phyloP scores from a whole-genome alignment of 1,140 invertebrate species.

The Orussus abietinus region DNA sequence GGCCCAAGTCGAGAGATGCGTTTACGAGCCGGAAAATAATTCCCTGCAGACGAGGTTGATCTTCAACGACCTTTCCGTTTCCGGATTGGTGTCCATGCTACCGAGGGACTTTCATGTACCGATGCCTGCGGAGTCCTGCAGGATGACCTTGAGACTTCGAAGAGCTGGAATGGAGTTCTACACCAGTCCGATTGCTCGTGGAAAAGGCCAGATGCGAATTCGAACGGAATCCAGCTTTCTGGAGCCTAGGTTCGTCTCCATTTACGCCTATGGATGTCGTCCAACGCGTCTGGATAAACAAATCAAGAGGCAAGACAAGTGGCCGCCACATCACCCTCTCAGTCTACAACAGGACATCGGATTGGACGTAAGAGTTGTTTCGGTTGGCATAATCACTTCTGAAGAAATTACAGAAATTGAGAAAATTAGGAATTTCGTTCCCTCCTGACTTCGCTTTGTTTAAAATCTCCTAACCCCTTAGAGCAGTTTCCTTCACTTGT shows the following conservation, averaged over 20 bases:
- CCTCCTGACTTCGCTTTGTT: too few species aligned
- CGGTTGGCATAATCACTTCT: too few species aligned
- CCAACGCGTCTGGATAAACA: slow-evolving; percentile 36
- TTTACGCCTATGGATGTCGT: slow-evolving; percentile 76
- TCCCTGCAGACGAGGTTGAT: slow-evolving; percentile 70
- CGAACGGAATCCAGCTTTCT: slow-evolving; percentile 77
- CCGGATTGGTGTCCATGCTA: slow-evolving; percentile 66
- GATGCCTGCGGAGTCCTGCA: slow-evolving; percentile 58
- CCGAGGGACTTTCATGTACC: slow-evolving; percentile 45
- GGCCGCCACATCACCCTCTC: slow-evolving; percentile 26
- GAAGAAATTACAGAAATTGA: too few species aligned
- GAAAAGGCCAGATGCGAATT: slow-evolving; percentile 66
- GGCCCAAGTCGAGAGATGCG: slow-evolving; percentile 65
- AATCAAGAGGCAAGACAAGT: slow-evolving; percentile 44
- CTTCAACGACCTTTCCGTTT: slow-evolving; percentile 74
- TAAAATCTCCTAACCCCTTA: too few species aligned
- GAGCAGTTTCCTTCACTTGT: too few species aligned
- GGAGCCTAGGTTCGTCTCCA: slow-evolving; percentile 76
- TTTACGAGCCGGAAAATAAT: slow-evolving; percentile 68
- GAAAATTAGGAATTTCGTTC: too few species aligned
- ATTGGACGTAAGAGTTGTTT: too few species aligned
- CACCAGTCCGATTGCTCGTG: slow-evolving; percentile 54
- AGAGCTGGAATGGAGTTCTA: slow-evolving; percentile 72
- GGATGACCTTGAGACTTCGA: slow-evolving; percentile 72
- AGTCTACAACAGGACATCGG: slow-evolving; percentile 12